Percentiles rank a stretch among this genome's conserved stretches.
Evolutionary conservation across 1,140 invertebrate genomes (phyloP).

Genomic region (Sycobia sp.): DNA sequence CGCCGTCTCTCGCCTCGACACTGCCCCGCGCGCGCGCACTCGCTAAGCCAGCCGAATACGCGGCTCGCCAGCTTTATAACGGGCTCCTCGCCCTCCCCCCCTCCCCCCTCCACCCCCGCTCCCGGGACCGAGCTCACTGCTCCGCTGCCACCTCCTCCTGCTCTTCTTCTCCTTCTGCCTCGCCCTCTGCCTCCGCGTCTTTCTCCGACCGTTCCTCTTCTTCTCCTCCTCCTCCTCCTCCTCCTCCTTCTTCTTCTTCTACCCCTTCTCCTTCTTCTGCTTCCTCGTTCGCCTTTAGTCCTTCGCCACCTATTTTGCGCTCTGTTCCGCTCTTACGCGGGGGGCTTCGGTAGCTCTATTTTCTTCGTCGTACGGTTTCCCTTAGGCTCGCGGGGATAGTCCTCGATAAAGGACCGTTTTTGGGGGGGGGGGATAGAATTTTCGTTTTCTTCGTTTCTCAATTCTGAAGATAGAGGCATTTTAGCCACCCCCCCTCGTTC

Average conservation of each 20-base stretch:
- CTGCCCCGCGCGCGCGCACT: slow-evolving; percentile 12
- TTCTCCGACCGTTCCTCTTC: background rate
- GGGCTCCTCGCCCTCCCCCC: slow-evolving; percentile 57
- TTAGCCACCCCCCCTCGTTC: too few relatives aligned
- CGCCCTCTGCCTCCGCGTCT: too few relatives aligned
- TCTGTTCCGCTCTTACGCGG: background rate
- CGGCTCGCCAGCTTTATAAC: slow-evolving; percentile 58
- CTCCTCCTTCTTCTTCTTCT: slow-evolving; percentile 6
- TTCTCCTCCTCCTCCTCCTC: slow-evolving; percentile 6
- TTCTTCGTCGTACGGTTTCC: too few relatives aligned
- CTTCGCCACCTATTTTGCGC: background rate
- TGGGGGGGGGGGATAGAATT: too few relatives aligned
- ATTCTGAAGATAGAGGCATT: too few relatives aligned
- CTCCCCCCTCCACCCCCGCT: slow-evolving; percentile 15
- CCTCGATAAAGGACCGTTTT: too few relatives aligned
- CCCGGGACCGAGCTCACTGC: background rate
- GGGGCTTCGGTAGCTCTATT: background rate
- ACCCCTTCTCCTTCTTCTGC: background rate
- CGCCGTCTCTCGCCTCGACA: background rate
- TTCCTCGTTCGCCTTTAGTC: background rate
- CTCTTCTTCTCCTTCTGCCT: slow-evolving; percentile 26
- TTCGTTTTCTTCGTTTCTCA: too few relatives aligned
- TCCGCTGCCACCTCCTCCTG: too few relatives aligned
- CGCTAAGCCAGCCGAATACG: slow-evolving; percentile 54
- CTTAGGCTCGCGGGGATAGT: too few relatives aligned